Evolutionary conservation across 2,797 vertebrate species (phyloP).

Genomic region (Hoplostethus atlanticus): DNA sequence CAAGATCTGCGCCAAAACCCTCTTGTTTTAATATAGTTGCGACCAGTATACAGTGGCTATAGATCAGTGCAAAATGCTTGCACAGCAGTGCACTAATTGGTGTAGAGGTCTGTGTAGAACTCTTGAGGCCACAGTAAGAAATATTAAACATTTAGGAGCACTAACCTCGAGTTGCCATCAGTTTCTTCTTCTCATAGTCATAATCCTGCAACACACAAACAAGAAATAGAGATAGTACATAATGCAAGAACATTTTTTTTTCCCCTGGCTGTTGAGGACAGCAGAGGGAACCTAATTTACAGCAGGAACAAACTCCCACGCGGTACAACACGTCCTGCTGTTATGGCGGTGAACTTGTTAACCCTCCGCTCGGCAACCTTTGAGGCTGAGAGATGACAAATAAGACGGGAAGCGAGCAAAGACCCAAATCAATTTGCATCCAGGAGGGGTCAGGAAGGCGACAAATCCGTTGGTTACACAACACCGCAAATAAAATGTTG

Average conservation of each 20-base stretch:
- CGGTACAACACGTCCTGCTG: conserved; percentile 44
- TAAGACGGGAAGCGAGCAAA: conserved; percentile 42
- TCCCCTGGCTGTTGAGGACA: conserved; percentile 35
- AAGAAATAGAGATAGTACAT: conserved; percentile 66
- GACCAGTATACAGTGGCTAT: neutral
- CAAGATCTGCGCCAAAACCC: conserved; percentile 13
- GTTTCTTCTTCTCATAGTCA: conserved; percentile 88
- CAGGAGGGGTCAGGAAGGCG: conserved; percentile 22
- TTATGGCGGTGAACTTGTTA: conserved; percentile 53
- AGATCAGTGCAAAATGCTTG: conserved; percentile 26
- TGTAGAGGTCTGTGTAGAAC: conserved; percentile 20
- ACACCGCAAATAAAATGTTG: conserved; percentile 15
- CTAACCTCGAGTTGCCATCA: conserved; percentile 85
- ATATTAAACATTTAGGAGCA: conserved; percentile 56
- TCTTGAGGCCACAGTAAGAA: conserved; percentile 24
- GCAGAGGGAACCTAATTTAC: conserved; percentile 49
- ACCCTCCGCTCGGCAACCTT: conserved; percentile 50
- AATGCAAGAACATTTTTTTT: conserved; percentile 69
- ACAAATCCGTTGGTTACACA: conserved; percentile 37
- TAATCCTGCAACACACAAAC: conserved; percentile 79
- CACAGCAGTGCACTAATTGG: conserved; percentile 15
- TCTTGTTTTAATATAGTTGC: conserved; percentile 11
- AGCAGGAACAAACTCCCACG: conserved; percentile 39
- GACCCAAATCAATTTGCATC: conserved; percentile 45
- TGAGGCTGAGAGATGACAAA: conserved; percentile 37